phyloP scores from a whole-genome alignment of 2,888 invertebrate genomes.

The Ormyrus rosae region DNA sequence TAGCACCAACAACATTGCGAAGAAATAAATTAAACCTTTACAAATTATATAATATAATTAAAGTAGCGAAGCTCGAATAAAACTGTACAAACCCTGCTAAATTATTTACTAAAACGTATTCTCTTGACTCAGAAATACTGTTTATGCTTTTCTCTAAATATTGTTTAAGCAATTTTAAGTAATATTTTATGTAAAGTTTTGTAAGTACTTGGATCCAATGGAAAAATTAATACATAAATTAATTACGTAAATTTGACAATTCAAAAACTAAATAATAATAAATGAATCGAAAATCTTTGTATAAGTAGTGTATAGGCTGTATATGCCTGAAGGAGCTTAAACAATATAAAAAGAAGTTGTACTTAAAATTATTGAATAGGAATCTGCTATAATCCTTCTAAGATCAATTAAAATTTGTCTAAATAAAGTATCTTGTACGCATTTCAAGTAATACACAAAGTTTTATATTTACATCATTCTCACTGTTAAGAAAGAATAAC shows the following conservation, averaged over 20 bases:
- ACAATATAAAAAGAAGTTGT: slow-evolving; percentile 51
- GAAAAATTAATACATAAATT: slow-evolving; percentile 13
- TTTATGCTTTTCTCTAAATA: slow-evolving; percentile 40
- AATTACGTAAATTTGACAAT: not conserved
- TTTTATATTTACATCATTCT: slow-evolving; percentile 52
- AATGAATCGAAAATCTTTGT: too few species aligned
- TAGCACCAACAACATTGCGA: slow-evolving; percentile 44
- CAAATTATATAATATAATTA: slow-evolving; percentile 24
- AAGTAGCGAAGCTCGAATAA: slow-evolving; percentile 44
- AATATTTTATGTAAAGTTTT: not conserved
- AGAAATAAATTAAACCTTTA: slow-evolving; percentile 53
- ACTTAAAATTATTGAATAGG: slow-evolving; percentile 52
- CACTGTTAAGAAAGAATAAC: slow-evolving; percentile 12
- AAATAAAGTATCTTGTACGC: slow-evolving; percentile 34
- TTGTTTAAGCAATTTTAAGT: slow-evolving; percentile 41
- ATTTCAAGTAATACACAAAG: slow-evolving; percentile 35
- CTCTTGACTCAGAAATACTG: slow-evolving; percentile 48
- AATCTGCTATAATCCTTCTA: slow-evolving; percentile 48
- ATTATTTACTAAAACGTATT: slow-evolving; percentile 28
- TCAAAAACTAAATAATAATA: too few species aligned
- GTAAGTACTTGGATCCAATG: not conserved
- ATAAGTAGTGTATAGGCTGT: too few species aligned
- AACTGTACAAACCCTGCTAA: slow-evolving; percentile 49
- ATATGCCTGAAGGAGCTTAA: slow-evolving; percentile 31
- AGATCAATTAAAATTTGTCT: slow-evolving; percentile 34